A percentile compares a stretch with the other conserved stretches of the same genome.
phyloP scores from a whole-genome alignment of 2,113 vertebrate species.

The Drymodes brunneopygia region DNA sequence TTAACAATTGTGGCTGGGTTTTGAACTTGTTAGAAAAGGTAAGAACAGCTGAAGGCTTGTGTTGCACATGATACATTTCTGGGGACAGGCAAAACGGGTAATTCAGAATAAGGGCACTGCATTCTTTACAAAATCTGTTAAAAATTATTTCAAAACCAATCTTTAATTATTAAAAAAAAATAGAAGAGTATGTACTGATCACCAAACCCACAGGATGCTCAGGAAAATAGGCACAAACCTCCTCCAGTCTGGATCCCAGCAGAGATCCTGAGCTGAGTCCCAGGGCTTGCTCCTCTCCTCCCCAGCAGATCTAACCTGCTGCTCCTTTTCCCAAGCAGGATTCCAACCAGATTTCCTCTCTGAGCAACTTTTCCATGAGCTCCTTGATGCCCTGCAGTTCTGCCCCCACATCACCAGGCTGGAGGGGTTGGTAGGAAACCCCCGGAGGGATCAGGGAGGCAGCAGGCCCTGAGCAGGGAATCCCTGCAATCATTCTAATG shows the following conservation, averaged over 20 bases:
- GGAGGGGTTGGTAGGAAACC: not conserved
- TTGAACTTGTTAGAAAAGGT: not conserved
- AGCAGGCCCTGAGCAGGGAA: constrained; percentile 23
- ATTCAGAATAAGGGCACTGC: not conserved
- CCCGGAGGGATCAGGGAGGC: constrained; percentile 6
- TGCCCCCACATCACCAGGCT: not conserved
- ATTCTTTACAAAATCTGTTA: fast-evolving
- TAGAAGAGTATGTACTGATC: not conserved
- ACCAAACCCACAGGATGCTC: not conserved
- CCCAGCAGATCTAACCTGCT: not conserved
- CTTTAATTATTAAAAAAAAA: not conserved
- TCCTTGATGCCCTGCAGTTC: not conserved
- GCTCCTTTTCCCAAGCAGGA: not conserved
- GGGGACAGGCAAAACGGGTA: not conserved
- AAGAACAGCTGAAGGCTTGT: not conserved
- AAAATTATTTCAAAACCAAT: not conserved
- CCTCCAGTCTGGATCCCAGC: not conserved
- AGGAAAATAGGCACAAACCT: not conserved
- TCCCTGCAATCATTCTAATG: constrained; percentile 43
- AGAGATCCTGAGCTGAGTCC: not conserved
- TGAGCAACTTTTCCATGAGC: not conserved
- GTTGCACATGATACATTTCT: not conserved
- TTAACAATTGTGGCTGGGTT: not conserved
- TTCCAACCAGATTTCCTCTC: not conserved
- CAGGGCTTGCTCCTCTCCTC: not conserved